These are phyloP conservation scores for Anthoptus insignis DNA, from an alignment of 2,888 invertebrate species.

Conservation along the genomic window DNA sequence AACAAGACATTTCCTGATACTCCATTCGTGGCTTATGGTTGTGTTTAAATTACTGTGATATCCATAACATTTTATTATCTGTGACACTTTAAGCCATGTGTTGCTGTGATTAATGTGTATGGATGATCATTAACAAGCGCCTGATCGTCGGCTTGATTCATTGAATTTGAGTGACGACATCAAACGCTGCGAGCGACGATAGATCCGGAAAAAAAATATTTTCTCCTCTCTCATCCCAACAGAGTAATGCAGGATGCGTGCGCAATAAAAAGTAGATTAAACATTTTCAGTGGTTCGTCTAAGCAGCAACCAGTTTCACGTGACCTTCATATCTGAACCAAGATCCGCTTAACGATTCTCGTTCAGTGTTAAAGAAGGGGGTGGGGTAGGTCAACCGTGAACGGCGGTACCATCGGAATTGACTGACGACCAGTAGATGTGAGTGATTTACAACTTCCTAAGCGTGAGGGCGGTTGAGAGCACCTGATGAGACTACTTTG, in stretches of 20 bases:
- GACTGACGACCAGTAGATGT: conserved; percentile 62
- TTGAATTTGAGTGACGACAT: conserved; percentile 52
- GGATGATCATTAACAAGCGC: conserved; percentile 49
- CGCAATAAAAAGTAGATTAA: conserved; percentile 74
- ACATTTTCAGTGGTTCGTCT: conserved; percentile 70
- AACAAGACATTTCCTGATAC: conserved; percentile 31
- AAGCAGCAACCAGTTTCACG: conserved; percentile 55
- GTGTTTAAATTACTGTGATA: conserved; percentile 30
- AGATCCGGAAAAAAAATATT: conserved; percentile 54
- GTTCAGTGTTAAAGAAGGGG: conserved; percentile 33
- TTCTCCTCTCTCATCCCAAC: conserved; percentile 53
- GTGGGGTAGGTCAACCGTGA: conserved; percentile 53
- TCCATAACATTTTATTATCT: conserved; percentile 37
- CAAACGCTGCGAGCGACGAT: conserved; percentile 51
- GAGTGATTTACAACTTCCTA: conserved; percentile 83
- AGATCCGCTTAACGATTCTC: conserved; percentile 16
- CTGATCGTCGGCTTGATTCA: conserved; percentile 59
- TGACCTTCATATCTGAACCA: conserved; percentile 47
- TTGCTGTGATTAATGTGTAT: conserved; percentile 49
- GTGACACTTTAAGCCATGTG: conserved; percentile 42
- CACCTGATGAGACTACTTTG: conserved; percentile 62
- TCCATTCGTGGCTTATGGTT: conserved; percentile 12
- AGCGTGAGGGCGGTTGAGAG: conserved; percentile 60
- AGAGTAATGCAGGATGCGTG: conserved; percentile 68
- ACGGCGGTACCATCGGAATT: conserved; percentile 62